Evolutionary conservation across 2,113 vertebrate species (phyloP).

Genomic region (Hystrix cristata): DNA sequence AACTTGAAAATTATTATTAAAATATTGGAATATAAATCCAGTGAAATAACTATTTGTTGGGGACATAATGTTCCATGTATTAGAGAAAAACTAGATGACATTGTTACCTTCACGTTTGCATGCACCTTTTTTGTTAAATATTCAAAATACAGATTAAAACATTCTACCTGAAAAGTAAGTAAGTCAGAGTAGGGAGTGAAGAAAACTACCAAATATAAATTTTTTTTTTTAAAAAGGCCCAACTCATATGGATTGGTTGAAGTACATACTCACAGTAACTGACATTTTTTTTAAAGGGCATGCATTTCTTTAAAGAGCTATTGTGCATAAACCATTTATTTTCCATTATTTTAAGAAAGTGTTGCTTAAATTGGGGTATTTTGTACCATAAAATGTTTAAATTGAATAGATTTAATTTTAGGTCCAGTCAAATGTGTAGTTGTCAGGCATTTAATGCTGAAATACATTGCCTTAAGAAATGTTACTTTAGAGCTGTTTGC

Average conservation of each 20-base stretch:
- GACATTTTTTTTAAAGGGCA: not conserved
- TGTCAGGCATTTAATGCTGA: constrained; percentile 80
- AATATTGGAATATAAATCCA: not conserved
- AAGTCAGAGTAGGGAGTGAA: not conserved
- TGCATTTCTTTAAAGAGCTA: constrained; percentile 57
- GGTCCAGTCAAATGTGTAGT: constrained; percentile 77
- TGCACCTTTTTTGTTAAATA: constrained; percentile 26
- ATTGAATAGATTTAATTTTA: constrained; percentile 84
- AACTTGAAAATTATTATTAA: not conserved
- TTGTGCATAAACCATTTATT: constrained; percentile 67
- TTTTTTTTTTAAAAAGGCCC: not conserved
- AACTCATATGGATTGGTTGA: constrained; percentile 33
- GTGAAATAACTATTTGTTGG: not conserved
- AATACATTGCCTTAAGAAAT: constrained; percentile 84
- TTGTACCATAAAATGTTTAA: constrained; percentile 71
- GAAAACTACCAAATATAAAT: not conserved
- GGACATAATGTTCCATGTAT: not conserved
- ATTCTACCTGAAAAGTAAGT: constrained; percentile 53
- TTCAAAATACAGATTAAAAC: not conserved
- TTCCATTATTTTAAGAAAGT: constrained; percentile 76
- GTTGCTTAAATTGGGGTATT: constrained; percentile 60
- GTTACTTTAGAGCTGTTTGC: constrained; percentile 87
- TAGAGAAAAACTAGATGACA: not conserved
- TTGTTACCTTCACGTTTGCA: not conserved
- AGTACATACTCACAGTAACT: not conserved